Evolutionary conservation across 2,797 vertebrate genomes (phyloP).

Genomic region (Dendrocincla fuliginosa): DNA sequence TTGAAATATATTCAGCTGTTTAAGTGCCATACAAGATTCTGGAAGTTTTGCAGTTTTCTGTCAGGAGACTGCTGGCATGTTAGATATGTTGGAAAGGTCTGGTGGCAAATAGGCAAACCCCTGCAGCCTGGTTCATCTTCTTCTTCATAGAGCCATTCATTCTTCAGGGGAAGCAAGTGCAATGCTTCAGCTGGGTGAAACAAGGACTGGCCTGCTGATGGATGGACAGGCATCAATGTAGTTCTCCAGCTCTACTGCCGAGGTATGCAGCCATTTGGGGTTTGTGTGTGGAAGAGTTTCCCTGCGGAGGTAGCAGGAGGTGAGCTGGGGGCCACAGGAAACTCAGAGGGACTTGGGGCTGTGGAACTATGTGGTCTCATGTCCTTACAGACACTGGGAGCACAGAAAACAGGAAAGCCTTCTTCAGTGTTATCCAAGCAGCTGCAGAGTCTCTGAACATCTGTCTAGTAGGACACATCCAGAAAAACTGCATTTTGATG

Average conservation of each 20-base stretch:
- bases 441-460: not conserved
- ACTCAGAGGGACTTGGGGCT: fast-evolving
- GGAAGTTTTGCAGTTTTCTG: not conserved
- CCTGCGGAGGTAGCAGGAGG: not conserved
- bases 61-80: not conserved
- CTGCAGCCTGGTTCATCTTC: not conserved
- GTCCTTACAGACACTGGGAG: fast-evolving
- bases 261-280: not conserved
- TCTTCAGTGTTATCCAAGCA: not conserved
- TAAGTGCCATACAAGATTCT: not conserved
- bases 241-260: not conserved
- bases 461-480: not conserved
- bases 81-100: not conserved
- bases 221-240: not conserved
- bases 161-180: not conserved
- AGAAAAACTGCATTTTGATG: not conserved
- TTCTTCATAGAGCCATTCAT: not conserved
- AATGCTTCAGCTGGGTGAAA: not conserved
- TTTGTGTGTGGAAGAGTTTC: not conserved
- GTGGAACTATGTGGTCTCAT: not conserved
- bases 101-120: not conserved
- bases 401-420: not conserved
- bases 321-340: not conserved
- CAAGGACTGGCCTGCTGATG: not conserved
- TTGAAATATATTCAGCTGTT: not conserved